Conservation (phyloP, 2,888 invertebrate species). For the Andrena camellia region DNA sequence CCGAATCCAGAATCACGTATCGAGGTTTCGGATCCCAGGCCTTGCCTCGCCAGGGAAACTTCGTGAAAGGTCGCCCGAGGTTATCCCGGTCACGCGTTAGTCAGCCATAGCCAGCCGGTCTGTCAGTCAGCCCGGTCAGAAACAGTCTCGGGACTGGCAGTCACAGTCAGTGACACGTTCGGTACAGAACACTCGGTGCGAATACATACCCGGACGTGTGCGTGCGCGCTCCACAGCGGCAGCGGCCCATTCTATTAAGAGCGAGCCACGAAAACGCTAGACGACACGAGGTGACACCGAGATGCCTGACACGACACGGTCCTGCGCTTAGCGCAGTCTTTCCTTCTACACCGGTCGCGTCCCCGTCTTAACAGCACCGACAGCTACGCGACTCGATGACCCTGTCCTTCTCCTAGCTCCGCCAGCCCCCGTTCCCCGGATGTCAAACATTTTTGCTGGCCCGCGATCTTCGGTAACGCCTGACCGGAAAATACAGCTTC, state of each 20-base stretch:
- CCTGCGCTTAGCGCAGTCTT: slow-evolving; percentile 79
- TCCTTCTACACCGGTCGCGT: slow-evolving; percentile 57
- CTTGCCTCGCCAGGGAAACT: slow-evolving; percentile 9
- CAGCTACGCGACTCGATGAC: slow-evolving; percentile 66
- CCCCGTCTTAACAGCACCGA: slow-evolving; percentile 61
- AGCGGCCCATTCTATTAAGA: slow-evolving; percentile 78
- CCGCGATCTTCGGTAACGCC: slow-evolving; percentile 1
- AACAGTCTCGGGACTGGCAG: slow-evolving; percentile 53
- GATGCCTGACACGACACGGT: slow-evolving; percentile 82
- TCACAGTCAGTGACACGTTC: slow-evolving; percentile 65
- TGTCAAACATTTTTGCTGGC: slow-evolving; percentile 60
- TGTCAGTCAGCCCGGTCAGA: slow-evolving; percentile 67
- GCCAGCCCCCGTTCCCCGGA: slow-evolving; percentile 15
- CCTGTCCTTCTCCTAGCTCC: slow-evolving; percentile 83
- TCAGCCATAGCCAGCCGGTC: slow-evolving; percentile 71
- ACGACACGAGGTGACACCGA: slow-evolving; percentile 78
- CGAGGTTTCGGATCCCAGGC: not conserved
- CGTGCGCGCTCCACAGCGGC: slow-evolving; percentile 2
- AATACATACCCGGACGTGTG: slow-evolving; percentile 53
- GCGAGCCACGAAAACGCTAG: slow-evolving; percentile 74
- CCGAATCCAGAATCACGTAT: not conserved
- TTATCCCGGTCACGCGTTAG: slow-evolving; percentile 76
- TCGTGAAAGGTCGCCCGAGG: slow-evolving; percentile 56
- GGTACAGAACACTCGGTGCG: slow-evolving; percentile 63
- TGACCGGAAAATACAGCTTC: slow-evolving; percentile 19